Evolutionary conservation across 2,797 vertebrate species (phyloP).

Genomic region (Syndactyla subalaris): DNA sequence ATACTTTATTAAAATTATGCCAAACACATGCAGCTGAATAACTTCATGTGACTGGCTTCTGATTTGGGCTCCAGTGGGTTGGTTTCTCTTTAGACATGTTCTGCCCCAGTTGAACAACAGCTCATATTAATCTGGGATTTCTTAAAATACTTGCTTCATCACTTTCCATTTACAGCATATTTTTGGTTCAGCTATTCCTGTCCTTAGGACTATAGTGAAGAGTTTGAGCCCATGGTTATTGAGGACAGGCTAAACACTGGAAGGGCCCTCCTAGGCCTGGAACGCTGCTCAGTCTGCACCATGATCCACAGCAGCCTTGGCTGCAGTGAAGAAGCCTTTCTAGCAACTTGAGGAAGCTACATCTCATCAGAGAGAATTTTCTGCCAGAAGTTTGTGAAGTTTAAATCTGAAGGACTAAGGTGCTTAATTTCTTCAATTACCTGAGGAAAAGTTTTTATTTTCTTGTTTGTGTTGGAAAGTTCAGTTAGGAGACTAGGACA

Average conservation of each 20-base stretch:
- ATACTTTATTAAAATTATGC: not conserved
- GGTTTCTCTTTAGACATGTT: not conserved
- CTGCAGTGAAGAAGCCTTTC: not conserved
- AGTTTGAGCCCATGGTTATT: not conserved
- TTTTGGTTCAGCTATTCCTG: not conserved
- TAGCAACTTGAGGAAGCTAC: not conserved
- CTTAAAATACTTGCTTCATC: not conserved
- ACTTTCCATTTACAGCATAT: not conserved
- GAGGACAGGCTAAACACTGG: not conserved
- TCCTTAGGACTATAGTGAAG: not conserved
- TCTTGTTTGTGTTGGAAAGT: not conserved
- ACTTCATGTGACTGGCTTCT: not conserved
- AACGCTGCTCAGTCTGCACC: not conserved
- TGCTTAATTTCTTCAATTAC: not conserved
- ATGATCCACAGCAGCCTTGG: rapidly evolving
- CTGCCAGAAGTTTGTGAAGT: not conserved
- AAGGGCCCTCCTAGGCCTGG: not conserved
- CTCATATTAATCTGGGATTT: not conserved
- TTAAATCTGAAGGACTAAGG: not conserved
- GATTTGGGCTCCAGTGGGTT: not conserved
- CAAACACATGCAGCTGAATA: not conserved
- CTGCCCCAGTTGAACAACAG: not conserved
- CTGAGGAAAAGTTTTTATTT: not conserved
- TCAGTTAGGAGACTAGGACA: not conserved
- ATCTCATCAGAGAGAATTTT: not conserved